Percentiles rank a stretch among this genome's conserved stretches.
Evolutionary conservation across 2,888 invertebrate species (phyloP).

Genomic region (Pachydiplax longipennis): DNA sequence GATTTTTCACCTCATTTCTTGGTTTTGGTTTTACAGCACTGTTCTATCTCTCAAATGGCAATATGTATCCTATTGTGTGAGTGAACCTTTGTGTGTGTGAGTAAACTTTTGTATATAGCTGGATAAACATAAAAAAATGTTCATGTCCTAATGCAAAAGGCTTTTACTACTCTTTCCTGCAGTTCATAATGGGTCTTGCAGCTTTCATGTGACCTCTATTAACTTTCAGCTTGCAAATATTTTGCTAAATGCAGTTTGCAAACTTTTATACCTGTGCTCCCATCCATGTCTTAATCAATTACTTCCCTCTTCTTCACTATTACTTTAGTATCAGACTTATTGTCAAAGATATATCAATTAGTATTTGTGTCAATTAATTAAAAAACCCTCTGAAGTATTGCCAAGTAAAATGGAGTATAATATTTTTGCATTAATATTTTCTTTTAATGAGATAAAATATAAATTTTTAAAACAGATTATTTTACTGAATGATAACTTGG

Average conservation of each 20-base stretch:
- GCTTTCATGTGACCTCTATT: neutral
- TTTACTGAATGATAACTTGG: no score
- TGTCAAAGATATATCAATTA: no score
- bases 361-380: no score
- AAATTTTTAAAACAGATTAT: no score
- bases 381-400: no score
- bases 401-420: no score
- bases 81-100: neutral
- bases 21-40: no score
- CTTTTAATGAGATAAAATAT: no score
- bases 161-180: neutral
- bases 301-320: neutral
- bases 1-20: no score
- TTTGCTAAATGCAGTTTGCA: neutral
- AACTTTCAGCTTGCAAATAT: neutral
- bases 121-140: neutral
- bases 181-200: neutral
- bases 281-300: slow-evolving; percentile 48
- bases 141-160: neutral
- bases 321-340: no score
- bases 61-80: neutral
- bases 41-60: no score
- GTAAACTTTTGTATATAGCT: neutral
- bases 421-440: no score
- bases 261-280: slow-evolving; percentile 45